Conservation (phyloP, 2,888 invertebrate genomes). For the Dynastes tityus region DNA sequence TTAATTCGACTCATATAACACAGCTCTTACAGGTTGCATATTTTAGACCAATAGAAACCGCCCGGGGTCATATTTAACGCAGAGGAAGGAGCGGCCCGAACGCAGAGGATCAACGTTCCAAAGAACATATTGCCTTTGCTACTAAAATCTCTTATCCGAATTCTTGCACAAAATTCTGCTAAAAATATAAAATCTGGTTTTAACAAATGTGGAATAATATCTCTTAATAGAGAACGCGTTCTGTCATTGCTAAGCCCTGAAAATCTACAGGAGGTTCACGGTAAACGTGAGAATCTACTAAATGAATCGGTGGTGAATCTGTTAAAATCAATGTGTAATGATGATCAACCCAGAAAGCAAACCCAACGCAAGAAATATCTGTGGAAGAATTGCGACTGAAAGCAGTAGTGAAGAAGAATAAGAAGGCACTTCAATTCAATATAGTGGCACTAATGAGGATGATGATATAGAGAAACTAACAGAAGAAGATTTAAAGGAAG, state of each 20-base stretch:
- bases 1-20: neutral
- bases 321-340: constrained; percentile 5
- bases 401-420: too few relatives aligned
- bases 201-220: neutral
- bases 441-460: neutral
- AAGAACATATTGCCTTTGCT: neutral
- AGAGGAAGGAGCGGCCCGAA: neutral
- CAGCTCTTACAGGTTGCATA: too few relatives aligned
- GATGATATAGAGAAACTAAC: neutral
- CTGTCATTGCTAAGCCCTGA: neutral
- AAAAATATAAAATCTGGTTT: neutral
- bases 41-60: too few relatives aligned
- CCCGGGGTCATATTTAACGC: neutral
- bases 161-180: neutral
- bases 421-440: too few relatives aligned
- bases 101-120: too few relatives aligned
- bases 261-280: neutral
- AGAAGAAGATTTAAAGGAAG: too few relatives aligned
- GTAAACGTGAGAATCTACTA: neutral
- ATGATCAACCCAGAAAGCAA: neutral
- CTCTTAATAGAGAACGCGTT: constrained; percentile 3
- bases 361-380: neutral
- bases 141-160: neutral
- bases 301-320: neutral
- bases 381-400: neutral